Percentiles rank a stretch among this genome's conserved stretches.
Evolutionary conservation across 2,113 vertebrate species (phyloP).

Genomic region (Corythaeola cristata): DNA sequence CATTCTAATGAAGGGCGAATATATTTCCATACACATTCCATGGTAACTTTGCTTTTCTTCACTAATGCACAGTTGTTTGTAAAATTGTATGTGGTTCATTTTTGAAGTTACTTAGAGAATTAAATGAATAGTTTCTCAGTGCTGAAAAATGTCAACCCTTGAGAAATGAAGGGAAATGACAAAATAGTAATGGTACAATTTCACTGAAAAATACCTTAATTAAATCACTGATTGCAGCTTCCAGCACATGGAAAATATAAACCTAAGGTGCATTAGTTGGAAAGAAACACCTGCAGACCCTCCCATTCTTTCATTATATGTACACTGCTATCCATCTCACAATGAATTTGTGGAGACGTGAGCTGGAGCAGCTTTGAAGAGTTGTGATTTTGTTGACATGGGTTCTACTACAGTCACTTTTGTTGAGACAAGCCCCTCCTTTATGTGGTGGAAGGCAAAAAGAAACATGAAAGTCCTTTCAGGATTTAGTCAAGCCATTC

Average conservation of each 20-base stretch:
- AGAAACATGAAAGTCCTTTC: not conserved
- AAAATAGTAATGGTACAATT: constrained; percentile 27
- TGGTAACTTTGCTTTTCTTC: constrained; percentile 66
- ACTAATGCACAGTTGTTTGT: constrained; percentile 55
- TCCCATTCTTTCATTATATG: not conserved
- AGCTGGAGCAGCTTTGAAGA: not conserved
- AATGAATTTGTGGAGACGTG: not conserved
- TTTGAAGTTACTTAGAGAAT: constrained; percentile 58
- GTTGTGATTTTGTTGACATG: not conserved
- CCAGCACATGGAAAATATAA: constrained; percentile 3
- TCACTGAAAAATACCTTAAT: constrained; percentile 14
- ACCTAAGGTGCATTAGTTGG: not conserved
- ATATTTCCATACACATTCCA: constrained; percentile 51
- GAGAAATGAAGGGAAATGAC: constrained; percentile 56
- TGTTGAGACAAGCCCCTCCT: not conserved
- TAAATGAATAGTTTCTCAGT: constrained; percentile 32
- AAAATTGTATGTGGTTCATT: constrained; percentile 28
- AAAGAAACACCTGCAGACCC: not conserved
- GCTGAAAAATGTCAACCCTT: constrained; percentile 59
- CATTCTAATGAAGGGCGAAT: constrained; percentile 42
- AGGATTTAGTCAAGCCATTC: not conserved
- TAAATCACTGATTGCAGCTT: constrained; percentile 18
- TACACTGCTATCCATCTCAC: not conserved
- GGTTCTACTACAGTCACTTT: not conserved
- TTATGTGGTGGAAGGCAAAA: not conserved